Conservation (phyloP, 1,140 invertebrate genomes). For the Cotesia glomerata region DNA sequence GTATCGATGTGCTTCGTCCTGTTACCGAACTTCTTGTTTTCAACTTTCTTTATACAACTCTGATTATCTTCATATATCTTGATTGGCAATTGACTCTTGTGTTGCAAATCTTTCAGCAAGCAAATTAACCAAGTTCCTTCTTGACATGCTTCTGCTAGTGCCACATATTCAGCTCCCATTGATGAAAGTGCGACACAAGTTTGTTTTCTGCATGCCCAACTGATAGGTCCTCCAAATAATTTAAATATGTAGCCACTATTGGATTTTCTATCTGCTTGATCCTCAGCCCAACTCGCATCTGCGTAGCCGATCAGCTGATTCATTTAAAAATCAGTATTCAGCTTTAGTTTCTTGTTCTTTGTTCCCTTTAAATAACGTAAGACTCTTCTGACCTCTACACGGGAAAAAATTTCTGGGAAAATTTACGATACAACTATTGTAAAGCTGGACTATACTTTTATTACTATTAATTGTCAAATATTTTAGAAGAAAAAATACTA, state of each 20-base stretch:
- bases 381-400: not conserved
- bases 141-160: not conserved
- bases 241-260: not conserved
- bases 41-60: not conserved
- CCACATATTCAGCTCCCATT: not conserved
- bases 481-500: too few relatives aligned
- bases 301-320: not conserved
- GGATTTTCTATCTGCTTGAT: not conserved
- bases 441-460: too few relatives aligned
- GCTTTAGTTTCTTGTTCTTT: not conserved
- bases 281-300: not conserved
- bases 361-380: not conserved
- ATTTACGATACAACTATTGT: too few relatives aligned
- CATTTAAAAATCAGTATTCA: not conserved
- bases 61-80: not conserved
- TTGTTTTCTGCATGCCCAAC: slow-evolving; percentile 3
- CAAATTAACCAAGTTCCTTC: not conserved
- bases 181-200: not conserved
- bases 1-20: not conserved
- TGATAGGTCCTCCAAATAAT: not conserved
- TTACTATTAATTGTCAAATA: too few relatives aligned
- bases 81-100: not conserved
- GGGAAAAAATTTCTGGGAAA: too few relatives aligned
- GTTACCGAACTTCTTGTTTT: not conserved
- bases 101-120: not conserved